Evolutionary conservation across 2,888 invertebrate species (phyloP).

Genomic region (Sesia bembeciformis): DNA sequence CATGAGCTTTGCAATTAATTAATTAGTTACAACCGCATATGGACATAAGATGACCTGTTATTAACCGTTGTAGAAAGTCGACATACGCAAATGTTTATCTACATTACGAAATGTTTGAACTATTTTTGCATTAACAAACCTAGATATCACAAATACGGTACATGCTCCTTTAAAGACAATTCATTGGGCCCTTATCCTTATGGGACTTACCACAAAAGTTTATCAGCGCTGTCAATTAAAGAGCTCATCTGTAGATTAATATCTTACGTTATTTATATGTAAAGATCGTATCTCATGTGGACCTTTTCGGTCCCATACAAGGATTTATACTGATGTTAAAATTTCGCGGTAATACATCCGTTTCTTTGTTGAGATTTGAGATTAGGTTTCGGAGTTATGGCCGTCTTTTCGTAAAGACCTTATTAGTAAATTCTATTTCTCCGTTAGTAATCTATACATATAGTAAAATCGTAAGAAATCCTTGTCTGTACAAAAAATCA

Average conservation of each 20-base stretch:
- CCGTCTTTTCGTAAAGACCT: not conserved
- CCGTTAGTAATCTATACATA: no score
- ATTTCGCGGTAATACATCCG: not conserved
- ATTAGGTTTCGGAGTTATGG: not conserved
- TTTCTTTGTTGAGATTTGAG: not conserved
- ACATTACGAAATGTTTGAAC: no score
- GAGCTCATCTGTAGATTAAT: slow-evolving; percentile 32
- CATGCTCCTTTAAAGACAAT: not conserved
- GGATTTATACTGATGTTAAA: not conserved
- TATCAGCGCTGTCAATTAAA: slow-evolving; percentile 54
- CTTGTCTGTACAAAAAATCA: no score
- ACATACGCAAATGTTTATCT: no score
- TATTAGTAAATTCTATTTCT: no score
- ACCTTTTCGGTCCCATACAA: not conserved
- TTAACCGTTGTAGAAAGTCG: no score
- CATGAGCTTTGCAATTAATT: no score
- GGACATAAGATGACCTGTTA: no score
- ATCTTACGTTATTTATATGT: slow-evolving; percentile 31
- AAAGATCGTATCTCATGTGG: not conserved
- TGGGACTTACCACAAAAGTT: slow-evolving; percentile 20
- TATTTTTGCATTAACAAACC: no score
- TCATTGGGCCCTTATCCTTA: not conserved
- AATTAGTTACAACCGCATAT: no score
- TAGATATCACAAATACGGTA: no score
- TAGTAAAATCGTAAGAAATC: no score